Evolutionary conservation across 2,113 vertebrate genomes (phyloP), one percentile per base, ranked within the genome.

Genomic region (Nettapus auritus): DNA sequence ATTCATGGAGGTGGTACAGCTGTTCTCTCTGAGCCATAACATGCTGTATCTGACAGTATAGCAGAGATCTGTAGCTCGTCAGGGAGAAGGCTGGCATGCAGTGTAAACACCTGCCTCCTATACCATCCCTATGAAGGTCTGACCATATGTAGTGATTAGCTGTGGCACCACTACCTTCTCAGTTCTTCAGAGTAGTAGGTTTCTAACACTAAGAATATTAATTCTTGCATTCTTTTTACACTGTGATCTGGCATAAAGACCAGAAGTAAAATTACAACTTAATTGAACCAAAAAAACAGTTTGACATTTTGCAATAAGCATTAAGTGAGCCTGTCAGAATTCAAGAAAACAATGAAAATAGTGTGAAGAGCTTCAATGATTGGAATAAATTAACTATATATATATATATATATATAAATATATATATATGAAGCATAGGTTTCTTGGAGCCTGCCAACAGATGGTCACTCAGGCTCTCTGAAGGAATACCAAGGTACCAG

Each of bases 101-200:
- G 2, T 55, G 48, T 21, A 78, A 60, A 52, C 0, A 0, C 42
- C 11, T 7, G 17, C 19, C n/a, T 66, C 46, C 34, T 40, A 2
- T 31, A 69, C 21, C 42, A 56, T 38, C 34, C n/a, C 33, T 33
- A 46, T 9, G 12, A 63, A 76, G 20, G 38, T 55, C 31, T 17
- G 66, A 48, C 42, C 6, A 1, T 9, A 26, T 20, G 17, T 38
- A 62, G 22, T 33, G 34, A 64, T 21, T n/a, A 64, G 4, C 25
- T n/a, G 63, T 11, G 71, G 34, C 19, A 36, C 26, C 25, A 33
- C 36, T 46, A 28, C 44, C 28, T 50, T 75, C 18, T 50, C 18
- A 4, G 18, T 68, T 26, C 80, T 62, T 55, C 28, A n/a, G 44
- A 66, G 36, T 40, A 15, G 29, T 74, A 15, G 28, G 7, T 57